Evolutionary conservation across 2,113 vertebrate species (phyloP), one percentile per base, ranked within the genome.

Genomic region (Rhinichthys klamathensis): DNA sequence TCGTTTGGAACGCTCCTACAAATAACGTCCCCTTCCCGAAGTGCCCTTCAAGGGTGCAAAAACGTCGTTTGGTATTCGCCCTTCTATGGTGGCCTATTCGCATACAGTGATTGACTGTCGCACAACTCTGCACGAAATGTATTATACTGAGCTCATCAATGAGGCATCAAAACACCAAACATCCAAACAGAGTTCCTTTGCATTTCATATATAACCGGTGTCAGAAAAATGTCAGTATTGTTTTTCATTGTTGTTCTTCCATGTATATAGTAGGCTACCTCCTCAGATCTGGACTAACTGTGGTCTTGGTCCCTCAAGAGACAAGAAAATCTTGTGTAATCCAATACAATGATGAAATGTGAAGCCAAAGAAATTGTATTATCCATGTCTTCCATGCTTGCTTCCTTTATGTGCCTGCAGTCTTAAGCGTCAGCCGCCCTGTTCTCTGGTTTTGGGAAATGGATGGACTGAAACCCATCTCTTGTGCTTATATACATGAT

Each of bases 401-500:
- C 8, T 38, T 4, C 10, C 30, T 32, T 76, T 76, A 10, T 8
- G 16, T 56, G 30, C 23, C n/a, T 51, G 27, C n/a, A 41, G 15
- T 46, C 27, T 54, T 38, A 44, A 65, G 61, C 25, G 41, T 58
- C 18, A 65, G 11, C 70, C 13, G 15, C 41, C 73, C 79, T 74
- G 63, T 65, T 21, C 65, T 69, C 77, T 41, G n/a, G 58, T 30
- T 65, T 58, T 41, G 23, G 69, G 15, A 27, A 70, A 85, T 73
- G 85, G 72, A 65, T 23, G 13, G 69, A 61, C 51, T 82, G 49
- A 82, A 35, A 76, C 58, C 65, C 51, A 85, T 87, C 84, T 90
- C 84, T 58, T 67, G 44, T 84, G 89, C 89, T 89, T 92, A 80
- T 92, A 92, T 90, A 91, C 88, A 89, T 85, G 89, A 90, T 90